Evolutionary conservation across 2,797 vertebrate species (phyloP).

Genomic region (Channallabes apus): DNA sequence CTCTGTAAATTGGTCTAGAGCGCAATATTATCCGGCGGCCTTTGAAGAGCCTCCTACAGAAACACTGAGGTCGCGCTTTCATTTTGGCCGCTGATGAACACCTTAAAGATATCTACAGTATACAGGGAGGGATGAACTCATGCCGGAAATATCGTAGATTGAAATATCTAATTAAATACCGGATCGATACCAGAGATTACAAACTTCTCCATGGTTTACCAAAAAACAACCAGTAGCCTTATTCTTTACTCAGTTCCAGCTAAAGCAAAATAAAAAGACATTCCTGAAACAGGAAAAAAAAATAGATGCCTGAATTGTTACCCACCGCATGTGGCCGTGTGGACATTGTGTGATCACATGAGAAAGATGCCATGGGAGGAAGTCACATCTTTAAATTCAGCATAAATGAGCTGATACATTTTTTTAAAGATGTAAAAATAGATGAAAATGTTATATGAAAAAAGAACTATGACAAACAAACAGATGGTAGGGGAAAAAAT

Average conservation of each 20-base stretch:
- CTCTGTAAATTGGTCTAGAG: constrained; percentile 57
- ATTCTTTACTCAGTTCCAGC: neutral
- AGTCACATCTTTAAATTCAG: no score
- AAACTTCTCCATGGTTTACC: neutral
- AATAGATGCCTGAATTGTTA: neutral
- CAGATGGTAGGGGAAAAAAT: no score
- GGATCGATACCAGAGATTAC: neutral
- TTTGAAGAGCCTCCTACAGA: constrained; percentile 51
- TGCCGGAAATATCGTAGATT: constrained; percentile 7
- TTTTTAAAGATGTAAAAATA: no score
- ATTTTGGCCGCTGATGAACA: constrained; percentile 40
- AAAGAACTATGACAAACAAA: no score
- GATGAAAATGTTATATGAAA: no score
- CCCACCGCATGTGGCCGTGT: no score
- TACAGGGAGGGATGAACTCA: neutral
- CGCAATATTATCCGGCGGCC: constrained; percentile 52
- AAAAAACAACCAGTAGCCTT: neutral
- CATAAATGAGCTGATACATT: no score
- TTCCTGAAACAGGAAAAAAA: neutral
- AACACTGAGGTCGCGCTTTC: constrained; percentile 45
- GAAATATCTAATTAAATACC: constrained; percentile 23
- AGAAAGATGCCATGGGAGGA: no score
- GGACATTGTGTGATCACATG: no score
- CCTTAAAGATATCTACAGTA: neutral
- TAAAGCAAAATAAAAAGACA: neutral